A percentile compares a stretch with the other conserved stretches of the same genome.
Evolutionary conservation across 2,888 invertebrate genomes (phyloP).

Genomic region (Bimastos eiseni): DNA sequence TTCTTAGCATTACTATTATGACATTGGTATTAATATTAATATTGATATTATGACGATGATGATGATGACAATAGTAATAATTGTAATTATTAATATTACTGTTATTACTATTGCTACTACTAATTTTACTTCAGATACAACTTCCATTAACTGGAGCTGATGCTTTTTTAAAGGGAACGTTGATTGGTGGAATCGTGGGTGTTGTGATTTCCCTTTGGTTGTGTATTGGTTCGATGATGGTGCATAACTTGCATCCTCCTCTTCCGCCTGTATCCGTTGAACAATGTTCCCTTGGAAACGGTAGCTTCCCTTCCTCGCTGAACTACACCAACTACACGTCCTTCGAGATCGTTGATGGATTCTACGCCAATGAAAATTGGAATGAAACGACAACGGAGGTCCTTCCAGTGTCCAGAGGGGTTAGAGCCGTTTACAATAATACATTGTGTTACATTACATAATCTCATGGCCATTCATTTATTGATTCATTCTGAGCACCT

Average conservation of each 20-base stretch:
- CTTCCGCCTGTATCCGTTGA: background rate
- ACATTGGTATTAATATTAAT: too few relatives aligned
- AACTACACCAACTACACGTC: background rate
- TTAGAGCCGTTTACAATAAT: background rate
- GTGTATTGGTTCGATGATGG: background rate
- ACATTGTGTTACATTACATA: too few relatives aligned
- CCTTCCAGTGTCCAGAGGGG: background rate
- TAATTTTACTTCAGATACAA: too few relatives aligned
- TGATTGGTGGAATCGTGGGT: background rate
- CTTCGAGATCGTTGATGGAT: background rate
- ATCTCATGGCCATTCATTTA: too few relatives aligned
- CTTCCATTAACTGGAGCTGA: too few relatives aligned
- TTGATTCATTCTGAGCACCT: too few relatives aligned
- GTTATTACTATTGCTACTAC: too few relatives aligned
- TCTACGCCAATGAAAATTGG: background rate
- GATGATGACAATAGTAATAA: background rate
- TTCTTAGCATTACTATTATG: too few relatives aligned
- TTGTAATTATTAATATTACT: too few relatives aligned
- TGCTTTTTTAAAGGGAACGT: background rate
- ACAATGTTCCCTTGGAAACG: background rate
- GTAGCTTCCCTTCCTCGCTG: background rate
- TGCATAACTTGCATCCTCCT: background rate
- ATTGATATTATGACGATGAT: slow-evolving; percentile 18
- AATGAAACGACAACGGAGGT: background rate
- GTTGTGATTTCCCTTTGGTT: background rate